Conservation (phyloP, 2,888 invertebrate species). For the Morpho achilles region DNA sequence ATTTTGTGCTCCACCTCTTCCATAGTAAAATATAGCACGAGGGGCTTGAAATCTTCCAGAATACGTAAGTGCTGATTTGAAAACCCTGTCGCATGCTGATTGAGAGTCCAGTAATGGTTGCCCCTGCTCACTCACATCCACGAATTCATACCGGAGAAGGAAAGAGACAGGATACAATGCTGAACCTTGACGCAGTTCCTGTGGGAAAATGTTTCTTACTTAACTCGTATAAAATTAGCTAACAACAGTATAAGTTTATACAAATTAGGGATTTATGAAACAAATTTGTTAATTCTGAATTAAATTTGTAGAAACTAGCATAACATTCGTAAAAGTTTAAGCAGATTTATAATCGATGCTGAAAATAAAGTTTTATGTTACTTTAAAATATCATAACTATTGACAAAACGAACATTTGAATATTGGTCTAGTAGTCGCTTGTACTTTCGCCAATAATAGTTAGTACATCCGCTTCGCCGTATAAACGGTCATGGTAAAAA, state of each 20-base stretch:
- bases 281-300: constrained; percentile 21
- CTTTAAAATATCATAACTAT: too few relatives aligned
- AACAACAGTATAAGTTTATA: constrained; percentile 17
- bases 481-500: too few relatives aligned
- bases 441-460: too few relatives aligned
- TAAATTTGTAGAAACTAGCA: constrained; percentile 8
- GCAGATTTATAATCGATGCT: too few relatives aligned
- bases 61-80: constrained; percentile 75
- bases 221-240: constrained; percentile 19
- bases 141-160: constrained; percentile 89
- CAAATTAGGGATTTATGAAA: constrained; percentile 14
- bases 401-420: too few relatives aligned
- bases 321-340: too few relatives aligned
- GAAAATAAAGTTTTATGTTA: too few relatives aligned
- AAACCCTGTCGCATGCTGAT: constrained; percentile 82
- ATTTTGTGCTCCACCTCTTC: constrained; percentile 88
- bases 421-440: too few relatives aligned
- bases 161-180: constrained; percentile 88
- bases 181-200: constrained; percentile 86
- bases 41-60: constrained; percentile 86
- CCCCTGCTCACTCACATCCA: constrained; percentile 85
- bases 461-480: too few relatives aligned
- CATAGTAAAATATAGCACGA: constrained; percentile 89
- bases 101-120: constrained; percentile 77
- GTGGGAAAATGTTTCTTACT: constrained; percentile 31